A percentile compares a stretch with the other conserved stretches of the same genome.
These are phyloP conservation scores for Harlomillsia oculata DNA, from an alignment of 1,140 invertebrate genomes.

Conservation along the genomic window DNA sequence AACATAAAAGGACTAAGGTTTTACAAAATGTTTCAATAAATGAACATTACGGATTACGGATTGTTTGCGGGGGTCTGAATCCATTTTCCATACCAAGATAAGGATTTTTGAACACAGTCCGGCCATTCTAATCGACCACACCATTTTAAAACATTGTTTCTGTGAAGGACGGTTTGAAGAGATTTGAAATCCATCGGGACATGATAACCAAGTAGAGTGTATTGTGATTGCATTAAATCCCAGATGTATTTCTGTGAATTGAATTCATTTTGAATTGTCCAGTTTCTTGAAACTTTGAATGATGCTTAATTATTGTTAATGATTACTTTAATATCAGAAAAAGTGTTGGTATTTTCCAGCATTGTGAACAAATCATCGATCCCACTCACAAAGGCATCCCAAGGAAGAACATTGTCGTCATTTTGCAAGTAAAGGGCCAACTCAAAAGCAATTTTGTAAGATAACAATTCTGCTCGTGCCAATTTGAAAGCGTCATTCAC, in stretches of 20 bases:
- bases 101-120: no score
- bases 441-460: slow-evolving; percentile 61
- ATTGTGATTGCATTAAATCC: slow-evolving; percentile 54
- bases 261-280: background rate
- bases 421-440: slow-evolving; percentile 60
- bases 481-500: slow-evolving; percentile 79
- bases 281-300: background rate
- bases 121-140: no score
- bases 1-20: no score
- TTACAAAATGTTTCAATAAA: no score
- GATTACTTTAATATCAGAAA: background rate
- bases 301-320: no score
- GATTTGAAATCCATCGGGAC: no score
- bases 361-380: slow-evolving; percentile 42
- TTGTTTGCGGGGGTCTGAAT: no score
- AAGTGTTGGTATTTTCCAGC: background rate
- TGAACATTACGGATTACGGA: slow-evolving; percentile 47
- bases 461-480: slow-evolving; percentile 54
- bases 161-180: no score
- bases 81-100: no score
- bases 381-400: slow-evolving; percentile 49
- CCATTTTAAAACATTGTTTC: no score
- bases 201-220: slow-evolving; percentile 63
- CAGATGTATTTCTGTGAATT: slow-evolving; percentile 45
- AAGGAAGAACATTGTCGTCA: slow-evolving; percentile 66